A percentile compares a stretch with the other conserved stretches of the same genome.
Conservation (phyloP, 2,113 vertebrate species). For the Electrona antarctica region DNA sequence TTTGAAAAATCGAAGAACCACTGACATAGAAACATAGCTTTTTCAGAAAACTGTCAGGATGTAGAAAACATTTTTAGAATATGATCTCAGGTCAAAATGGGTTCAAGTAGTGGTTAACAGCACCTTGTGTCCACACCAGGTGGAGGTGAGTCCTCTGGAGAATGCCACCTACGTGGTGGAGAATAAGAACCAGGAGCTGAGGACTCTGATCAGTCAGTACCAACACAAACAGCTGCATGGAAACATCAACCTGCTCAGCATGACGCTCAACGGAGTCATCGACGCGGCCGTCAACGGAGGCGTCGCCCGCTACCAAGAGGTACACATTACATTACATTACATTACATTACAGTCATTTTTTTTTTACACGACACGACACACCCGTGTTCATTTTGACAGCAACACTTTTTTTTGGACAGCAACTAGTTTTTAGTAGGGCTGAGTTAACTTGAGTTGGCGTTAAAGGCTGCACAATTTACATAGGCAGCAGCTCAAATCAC, state of each 20-base stretch:
- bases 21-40: too few species aligned
- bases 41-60: too few species aligned
- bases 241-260: constrained; percentile 97
- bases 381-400: neutral
- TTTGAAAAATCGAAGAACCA: too few species aligned
- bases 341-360: neutral
- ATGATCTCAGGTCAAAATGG: too few species aligned
- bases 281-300: constrained; percentile 96
- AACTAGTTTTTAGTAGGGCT: neutral
- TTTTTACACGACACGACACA: neutral
- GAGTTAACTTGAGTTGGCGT: neutral
- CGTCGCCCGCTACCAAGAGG: constrained; percentile 97
- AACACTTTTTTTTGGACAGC: too few species aligned
- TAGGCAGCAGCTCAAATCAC: too few species aligned
- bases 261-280: constrained; percentile 98
- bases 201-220: constrained; percentile 95
- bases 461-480: too few species aligned
- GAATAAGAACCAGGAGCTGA: constrained; percentile 97
- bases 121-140: constrained; percentile 68
- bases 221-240: constrained; percentile 95
- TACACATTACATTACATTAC: constrained; percentile 36
- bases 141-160: constrained; percentile 97
- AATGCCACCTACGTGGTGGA: constrained; percentile 96
- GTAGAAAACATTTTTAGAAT: too few species aligned
- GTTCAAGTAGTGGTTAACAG: too few species aligned